Percentiles rank a stretch among this genome's conserved stretches.
phyloP scores from a whole-genome alignment of 2,888 invertebrate species.

The Agonopterix arenella region DNA sequence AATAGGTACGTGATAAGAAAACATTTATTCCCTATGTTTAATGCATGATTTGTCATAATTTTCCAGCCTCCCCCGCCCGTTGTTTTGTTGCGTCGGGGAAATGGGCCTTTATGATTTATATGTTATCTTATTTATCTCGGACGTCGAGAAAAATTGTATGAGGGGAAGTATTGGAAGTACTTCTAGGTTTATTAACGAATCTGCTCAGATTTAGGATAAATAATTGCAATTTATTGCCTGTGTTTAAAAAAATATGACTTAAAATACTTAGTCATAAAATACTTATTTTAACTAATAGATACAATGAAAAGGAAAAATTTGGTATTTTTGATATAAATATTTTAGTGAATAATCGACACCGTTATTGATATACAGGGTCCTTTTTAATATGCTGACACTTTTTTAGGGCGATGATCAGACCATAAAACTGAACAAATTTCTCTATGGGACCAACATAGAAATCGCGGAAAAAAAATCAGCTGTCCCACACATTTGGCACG shows the following conservation, averaged over 20 bases:
- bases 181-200: constrained; percentile 60
- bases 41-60: constrained; percentile 78
- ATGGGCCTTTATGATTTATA: constrained; percentile 70
- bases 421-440: too few species aligned
- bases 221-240: constrained; percentile 17
- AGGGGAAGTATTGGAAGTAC: constrained; percentile 44
- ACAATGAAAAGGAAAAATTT: too few species aligned
- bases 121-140: constrained; percentile 69
- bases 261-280: too few species aligned
- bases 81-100: constrained; percentile 69
- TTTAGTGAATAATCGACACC: too few species aligned
- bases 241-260: neutral
- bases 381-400: too few species aligned
- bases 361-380: too few species aligned
- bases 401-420: too few species aligned
- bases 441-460: too few species aligned
- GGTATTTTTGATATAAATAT: too few species aligned
- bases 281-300: too few species aligned
- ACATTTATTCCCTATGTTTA: constrained; percentile 77
- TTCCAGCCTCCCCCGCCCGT: constrained; percentile 65
- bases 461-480: too few species aligned
- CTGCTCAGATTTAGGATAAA: constrained; percentile 41
- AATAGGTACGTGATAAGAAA: constrained; percentile 77
- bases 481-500: too few species aligned
- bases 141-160: constrained; percentile 54